phyloP scores from a whole-genome alignment of 2,888 invertebrate species.

The Pandemis cinnamomeana region DNA sequence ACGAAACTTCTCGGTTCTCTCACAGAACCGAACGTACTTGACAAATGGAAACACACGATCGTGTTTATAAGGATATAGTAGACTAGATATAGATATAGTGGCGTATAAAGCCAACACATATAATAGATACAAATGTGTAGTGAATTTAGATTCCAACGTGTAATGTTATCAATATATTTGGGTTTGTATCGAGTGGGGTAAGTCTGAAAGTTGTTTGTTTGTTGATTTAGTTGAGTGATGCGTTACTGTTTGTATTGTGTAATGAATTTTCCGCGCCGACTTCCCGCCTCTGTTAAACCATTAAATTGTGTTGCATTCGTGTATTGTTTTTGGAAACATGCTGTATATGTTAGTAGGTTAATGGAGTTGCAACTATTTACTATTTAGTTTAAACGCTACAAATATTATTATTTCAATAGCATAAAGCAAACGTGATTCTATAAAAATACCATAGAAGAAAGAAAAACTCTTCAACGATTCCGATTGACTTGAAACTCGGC shows the following conservation, averaged over 20 bases:
- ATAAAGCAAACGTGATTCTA: too few species aligned
- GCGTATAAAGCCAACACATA: background rate
- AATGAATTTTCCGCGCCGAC: constrained; percentile 1
- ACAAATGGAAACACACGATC: constrained; percentile 46
- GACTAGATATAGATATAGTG: background rate
- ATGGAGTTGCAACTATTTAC: too few species aligned
- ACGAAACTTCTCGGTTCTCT: constrained; percentile 26
- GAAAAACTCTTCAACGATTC: too few species aligned
- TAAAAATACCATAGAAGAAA: too few species aligned
- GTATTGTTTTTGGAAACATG: background rate
- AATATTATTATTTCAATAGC: too few species aligned
- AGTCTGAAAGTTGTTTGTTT: constrained; percentile 4
- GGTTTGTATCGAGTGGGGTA: constrained; percentile 15
- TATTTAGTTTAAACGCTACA: too few species aligned
- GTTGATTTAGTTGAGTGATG: constrained; percentile 14
- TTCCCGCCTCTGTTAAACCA: background rate
- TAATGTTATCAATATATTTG: constrained; percentile 8
- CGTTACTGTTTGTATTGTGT: background rate
- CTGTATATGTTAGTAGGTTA: background rate
- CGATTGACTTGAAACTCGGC: too few species aligned
- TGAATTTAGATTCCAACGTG: background rate
- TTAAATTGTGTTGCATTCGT: background rate
- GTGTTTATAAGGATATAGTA: constrained; percentile 46
- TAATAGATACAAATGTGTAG: background rate
- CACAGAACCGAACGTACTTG: constrained; percentile 41